These are phyloP conservation scores for Magallana angulata DNA, from an alignment of 1,140 invertebrate species.

Conservation along the genomic window DNA sequence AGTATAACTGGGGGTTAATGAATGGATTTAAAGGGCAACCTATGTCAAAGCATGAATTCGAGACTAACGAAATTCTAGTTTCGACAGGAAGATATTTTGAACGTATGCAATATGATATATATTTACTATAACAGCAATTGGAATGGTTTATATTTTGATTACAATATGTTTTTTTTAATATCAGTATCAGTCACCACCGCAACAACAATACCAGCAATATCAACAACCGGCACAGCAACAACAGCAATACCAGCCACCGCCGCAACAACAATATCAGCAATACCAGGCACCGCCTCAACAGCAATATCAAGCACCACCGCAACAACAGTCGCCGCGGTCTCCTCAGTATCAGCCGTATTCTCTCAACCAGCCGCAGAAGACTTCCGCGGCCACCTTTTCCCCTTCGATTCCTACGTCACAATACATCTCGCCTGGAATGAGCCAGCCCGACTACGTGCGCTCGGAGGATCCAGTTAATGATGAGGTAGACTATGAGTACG, in stretches of 20 bases:
- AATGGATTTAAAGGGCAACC: not conserved
- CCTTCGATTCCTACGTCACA: conserved; percentile 38
- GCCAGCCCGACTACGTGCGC: conserved; percentile 56
- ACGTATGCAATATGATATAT: too few relatives aligned
- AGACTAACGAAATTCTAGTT: too few relatives aligned
- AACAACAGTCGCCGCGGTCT: conserved; percentile 3
- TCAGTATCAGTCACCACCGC: not conserved
- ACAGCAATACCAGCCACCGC: conserved; percentile 44
- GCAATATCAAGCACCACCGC: not conserved
- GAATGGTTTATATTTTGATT: too few relatives aligned
- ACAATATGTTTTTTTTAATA: not conserved
- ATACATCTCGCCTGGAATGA: conserved; percentile 36
- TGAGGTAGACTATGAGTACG: conserved; percentile 61
- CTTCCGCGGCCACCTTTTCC: not conserved
- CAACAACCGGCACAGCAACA: not conserved
- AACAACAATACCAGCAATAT: conserved; percentile 9
- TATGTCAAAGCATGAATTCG: too few relatives aligned
- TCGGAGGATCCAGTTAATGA: conserved; percentile 59
- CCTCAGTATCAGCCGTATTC: conserved; percentile 31
- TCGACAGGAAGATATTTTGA: too few relatives aligned
- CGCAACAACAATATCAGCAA: conserved; percentile 48
- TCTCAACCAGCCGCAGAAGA: conserved; percentile 19
- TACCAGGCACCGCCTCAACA: conserved; percentile 3
- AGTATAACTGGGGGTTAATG: not conserved
- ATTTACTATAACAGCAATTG: too few relatives aligned